Evolutionary conservation across 2,888 invertebrate genomes (phyloP).

Genomic region (Strigamia transsilvanica): DNA sequence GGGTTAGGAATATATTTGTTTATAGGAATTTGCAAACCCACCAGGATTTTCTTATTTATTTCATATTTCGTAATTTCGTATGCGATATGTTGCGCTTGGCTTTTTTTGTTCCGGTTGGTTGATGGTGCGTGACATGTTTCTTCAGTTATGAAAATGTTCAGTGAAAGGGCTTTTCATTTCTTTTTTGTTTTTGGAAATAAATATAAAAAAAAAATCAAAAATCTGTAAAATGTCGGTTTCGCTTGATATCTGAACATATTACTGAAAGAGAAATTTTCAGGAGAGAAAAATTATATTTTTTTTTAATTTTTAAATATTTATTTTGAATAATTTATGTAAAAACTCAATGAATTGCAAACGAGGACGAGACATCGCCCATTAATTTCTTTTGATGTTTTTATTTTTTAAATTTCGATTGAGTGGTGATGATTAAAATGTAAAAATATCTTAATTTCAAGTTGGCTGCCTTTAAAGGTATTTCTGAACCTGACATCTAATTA

Average conservation of each 20-base stretch:
- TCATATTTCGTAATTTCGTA: not conserved
- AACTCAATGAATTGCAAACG: too few relatives aligned
- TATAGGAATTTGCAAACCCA: too few relatives aligned
- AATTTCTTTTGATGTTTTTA: too few relatives aligned
- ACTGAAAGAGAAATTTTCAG: too few relatives aligned
- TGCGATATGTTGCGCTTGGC: not conserved
- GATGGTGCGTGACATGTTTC: slow-evolving; percentile 9
- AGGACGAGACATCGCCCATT: too few relatives aligned
- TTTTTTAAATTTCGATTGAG: too few relatives aligned
- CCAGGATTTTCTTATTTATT: not conserved
- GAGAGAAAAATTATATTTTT: too few relatives aligned
- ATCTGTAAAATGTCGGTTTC: not conserved
- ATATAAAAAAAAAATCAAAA: not conserved
- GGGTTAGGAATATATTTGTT: too few relatives aligned
- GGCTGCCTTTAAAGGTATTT: not conserved
- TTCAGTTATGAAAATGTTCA: slow-evolving; percentile 9
- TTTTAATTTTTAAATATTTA: too few relatives aligned
- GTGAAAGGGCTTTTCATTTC: not conserved
- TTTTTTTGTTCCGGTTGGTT: not conserved
- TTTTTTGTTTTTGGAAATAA: not conserved
- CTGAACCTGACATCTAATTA: not conserved
- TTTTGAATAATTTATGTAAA: too few relatives aligned
- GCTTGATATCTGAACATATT: too few relatives aligned
- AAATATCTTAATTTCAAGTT: not conserved
- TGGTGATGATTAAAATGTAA: not conserved